Evolutionary conservation across 2,113 vertebrate species (phyloP), one percentile per base, ranked within the genome.

Genomic region (Brevimyrus niger): DNA sequence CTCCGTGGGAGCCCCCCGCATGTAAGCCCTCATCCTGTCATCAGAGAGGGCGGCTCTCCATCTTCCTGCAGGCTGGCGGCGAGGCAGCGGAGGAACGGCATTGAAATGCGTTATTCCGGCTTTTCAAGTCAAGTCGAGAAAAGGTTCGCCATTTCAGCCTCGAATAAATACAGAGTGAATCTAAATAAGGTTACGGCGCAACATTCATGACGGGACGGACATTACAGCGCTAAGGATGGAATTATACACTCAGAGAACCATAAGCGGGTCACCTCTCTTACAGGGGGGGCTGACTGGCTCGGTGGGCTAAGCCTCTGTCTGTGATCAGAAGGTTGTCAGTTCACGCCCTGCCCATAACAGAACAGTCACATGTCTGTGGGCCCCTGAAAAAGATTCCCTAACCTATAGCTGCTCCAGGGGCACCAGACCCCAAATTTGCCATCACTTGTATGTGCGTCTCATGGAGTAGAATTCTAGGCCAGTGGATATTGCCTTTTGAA

Each of bases 1-100:
- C 94, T 98, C 98, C 93, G 97, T 98, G 91, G 98, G 98, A 92
- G 98, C 97, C 92, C 98, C 98, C 91, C 97, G 97, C 92, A 98
- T 98, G 94, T 98, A 96, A 93, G 97, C 97, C 95, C 95, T 99
- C 98, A 99, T 99, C 91, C 95, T 99, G 96, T 94, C 97, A 98
- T 98, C 96, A 94, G 96, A 95, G 95, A n/a, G 76, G 92, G 94
- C 94, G 94, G 96, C 94, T 95, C 94, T 96, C 94, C 97, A 98
- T 97, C 94, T 96, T 96, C 92, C 93, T 96, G 90, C 46, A 44
- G 47, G 48, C 86, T 88, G 90, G 90, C 92, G 11, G 35, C 17
- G 94, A 95, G 93, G 87, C 88, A 88, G 88, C 92, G 87, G n/a
- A 35, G 53, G 87, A 88, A 90, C 89, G 91, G 84, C 91, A 91